A percentile compares a stretch with the other conserved stretches of the same genome.
Evolutionary conservation across 2,888 invertebrate genomes (phyloP).

Genomic region (Phengaris arion): DNA sequence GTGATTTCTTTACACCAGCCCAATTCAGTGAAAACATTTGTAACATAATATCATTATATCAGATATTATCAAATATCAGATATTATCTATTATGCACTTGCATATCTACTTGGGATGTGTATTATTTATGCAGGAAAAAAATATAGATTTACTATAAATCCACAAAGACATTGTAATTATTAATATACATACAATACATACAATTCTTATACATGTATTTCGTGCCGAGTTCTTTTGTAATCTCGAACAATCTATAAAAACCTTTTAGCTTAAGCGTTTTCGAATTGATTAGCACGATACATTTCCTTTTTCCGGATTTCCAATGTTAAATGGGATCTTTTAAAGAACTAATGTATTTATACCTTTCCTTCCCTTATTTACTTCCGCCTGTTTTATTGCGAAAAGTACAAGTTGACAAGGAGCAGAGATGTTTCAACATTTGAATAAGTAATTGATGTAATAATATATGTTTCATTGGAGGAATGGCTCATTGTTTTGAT

Average conservation of each 20-base stretch:
- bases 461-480: too few relatives aligned
- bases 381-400: neutral
- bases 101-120: too few relatives aligned
- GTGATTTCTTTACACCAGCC: too few relatives aligned
- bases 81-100: too few relatives aligned
- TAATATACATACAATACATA: neutral
- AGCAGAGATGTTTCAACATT: too few relatives aligned
- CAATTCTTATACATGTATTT: neutral
- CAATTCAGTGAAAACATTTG: too few relatives aligned
- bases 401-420: neutral
- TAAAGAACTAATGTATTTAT: slow-evolving; percentile 13
- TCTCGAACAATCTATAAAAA: slow-evolving; percentile 23
- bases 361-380: slow-evolving; percentile 9
- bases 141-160: too few relatives aligned
- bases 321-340: slow-evolving; percentile 24
- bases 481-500: too few relatives aligned
- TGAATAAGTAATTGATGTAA: too few relatives aligned
- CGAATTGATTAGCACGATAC: slow-evolving; percentile 25
- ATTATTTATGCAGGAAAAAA: too few relatives aligned
- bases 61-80: too few relatives aligned
- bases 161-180: neutral
- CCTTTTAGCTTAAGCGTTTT: slow-evolving; percentile 27
- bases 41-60: too few relatives aligned
- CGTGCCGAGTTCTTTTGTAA: slow-evolving; percentile 18
- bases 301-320: slow-evolving; percentile 25